A percentile compares a stretch with the other conserved stretches of the same genome.
phyloP scores from a whole-genome alignment of 2,113 vertebrate genomes.

The Alligator mississippiensis region DNA sequence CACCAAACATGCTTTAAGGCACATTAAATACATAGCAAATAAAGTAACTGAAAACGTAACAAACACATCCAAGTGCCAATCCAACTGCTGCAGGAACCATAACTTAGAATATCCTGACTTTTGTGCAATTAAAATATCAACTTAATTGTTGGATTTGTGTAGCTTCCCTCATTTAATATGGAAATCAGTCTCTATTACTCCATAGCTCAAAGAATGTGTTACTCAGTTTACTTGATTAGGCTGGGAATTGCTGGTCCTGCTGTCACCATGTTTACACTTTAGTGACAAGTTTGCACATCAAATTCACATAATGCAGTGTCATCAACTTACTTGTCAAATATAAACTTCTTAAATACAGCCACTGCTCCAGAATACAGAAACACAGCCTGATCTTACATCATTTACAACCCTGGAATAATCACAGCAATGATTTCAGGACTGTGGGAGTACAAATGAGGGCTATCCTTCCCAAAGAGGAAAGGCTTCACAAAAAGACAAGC shows the following conservation, averaged over 20 bases:
- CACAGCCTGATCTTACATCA: slow-evolving; percentile 39
- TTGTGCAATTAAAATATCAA: slow-evolving; percentile 75
- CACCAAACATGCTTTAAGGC: slow-evolving; percentile 3
- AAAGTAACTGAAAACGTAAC: slow-evolving; percentile 37
- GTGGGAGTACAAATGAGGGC: neutral
- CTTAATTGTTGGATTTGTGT: slow-evolving; percentile 69
- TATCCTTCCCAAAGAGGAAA: neutral
- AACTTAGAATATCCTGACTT: slow-evolving; percentile 66
- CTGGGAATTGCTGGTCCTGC: slow-evolving; percentile 73
- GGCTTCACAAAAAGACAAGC: neutral
- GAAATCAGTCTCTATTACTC: slow-evolving; percentile 69
- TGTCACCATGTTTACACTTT: slow-evolving; percentile 69
- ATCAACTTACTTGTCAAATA: slow-evolving; percentile 65
- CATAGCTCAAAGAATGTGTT: slow-evolving; percentile 71
- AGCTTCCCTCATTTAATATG: slow-evolving; percentile 72
- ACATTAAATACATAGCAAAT: slow-evolving; percentile 23
- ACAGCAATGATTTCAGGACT: neutral
- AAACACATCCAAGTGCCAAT: slow-evolving; percentile 50
- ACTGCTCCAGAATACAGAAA: slow-evolving; percentile 6
- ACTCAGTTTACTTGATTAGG: slow-evolving; percentile 71
- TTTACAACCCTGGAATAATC: slow-evolving; percentile 32
- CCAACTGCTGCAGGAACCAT: slow-evolving; percentile 36
- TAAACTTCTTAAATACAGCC: slow-evolving; percentile 63
- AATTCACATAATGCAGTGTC: slow-evolving; percentile 68
- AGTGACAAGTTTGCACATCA: slow-evolving; percentile 75